Evolutionary conservation across 2,888 invertebrate species (phyloP).

Genomic region (Nasonovia ribisnigri): DNA sequence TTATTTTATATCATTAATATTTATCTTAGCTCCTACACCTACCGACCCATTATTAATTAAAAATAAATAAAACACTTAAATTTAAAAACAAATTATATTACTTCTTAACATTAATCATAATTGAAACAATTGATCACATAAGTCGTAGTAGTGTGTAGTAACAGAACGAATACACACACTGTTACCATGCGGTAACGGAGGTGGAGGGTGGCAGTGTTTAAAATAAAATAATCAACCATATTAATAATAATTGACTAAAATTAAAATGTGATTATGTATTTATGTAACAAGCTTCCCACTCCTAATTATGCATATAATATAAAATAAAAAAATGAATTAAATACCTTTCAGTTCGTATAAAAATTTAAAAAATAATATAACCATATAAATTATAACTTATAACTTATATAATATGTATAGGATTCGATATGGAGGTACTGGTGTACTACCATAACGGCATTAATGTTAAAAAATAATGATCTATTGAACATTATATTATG

Average conservation of each 20-base stretch:
- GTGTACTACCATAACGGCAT: background rate
- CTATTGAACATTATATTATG: background rate
- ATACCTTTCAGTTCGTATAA: background rate
- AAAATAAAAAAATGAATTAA: background rate
- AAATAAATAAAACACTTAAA: too few species aligned
- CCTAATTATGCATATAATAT: background rate
- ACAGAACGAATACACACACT: too few species aligned
- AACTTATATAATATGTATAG: too few species aligned
- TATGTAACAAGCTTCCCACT: background rate
- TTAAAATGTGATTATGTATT: background rate
- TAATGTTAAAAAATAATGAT: background rate
- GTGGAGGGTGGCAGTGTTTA: too few species aligned
- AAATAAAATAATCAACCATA: background rate
- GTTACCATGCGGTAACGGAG: too few species aligned
- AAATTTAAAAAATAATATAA: background rate
- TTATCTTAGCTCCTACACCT: background rate
- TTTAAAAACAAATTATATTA: too few species aligned
- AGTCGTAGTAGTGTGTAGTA: too few species aligned
- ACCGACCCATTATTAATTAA: too few species aligned
- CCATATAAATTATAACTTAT: background rate
- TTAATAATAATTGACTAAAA: background rate
- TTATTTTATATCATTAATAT: background rate
- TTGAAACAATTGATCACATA: too few species aligned
- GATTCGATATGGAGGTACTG: background rate
- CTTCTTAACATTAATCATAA: too few species aligned